Evolutionary conservation across 1,140 invertebrate genomes (phyloP).

Genomic region (Cotesia chilonis): DNA sequence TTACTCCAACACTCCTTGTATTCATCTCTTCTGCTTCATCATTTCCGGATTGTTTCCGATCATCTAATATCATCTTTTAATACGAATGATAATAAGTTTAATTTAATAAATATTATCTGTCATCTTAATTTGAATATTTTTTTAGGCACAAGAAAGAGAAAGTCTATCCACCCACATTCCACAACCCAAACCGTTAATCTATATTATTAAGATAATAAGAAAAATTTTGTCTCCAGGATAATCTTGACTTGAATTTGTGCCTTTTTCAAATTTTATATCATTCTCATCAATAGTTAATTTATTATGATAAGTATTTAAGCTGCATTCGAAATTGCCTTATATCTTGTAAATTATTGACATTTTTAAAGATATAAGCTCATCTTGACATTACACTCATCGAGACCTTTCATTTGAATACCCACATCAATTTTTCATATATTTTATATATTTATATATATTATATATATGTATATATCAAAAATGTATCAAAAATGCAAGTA

Average conservation of each 20-base stretch:
- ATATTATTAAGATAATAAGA: background rate
- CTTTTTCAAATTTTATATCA: no score
- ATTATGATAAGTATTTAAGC: background rate
- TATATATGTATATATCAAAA: no score
- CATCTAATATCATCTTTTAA: background rate
- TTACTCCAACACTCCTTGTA: background rate
- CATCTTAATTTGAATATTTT: conserved; percentile 21
- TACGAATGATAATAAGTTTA: conserved; percentile 7
- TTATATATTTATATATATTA: no score
- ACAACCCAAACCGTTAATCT: background rate
- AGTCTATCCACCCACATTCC: conserved; percentile 32
- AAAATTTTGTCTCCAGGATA: background rate
- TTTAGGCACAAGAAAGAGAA: conserved; percentile 13
- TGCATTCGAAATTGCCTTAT: no score
- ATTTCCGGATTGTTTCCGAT: background rate
- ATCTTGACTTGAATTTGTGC: no score
- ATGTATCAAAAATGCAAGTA: no score
- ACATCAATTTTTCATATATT: no score
- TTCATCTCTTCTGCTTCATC: background rate
- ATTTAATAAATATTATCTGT: conserved; percentile 24
- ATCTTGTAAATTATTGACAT: no score
- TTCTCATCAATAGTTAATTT: no score
- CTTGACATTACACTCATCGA: no score
- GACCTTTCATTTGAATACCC: no score
- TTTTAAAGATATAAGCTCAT: no score